Evolutionary conservation across 1,140 invertebrate genomes (phyloP).

Genomic region (Heliconius hermathena): DNA sequence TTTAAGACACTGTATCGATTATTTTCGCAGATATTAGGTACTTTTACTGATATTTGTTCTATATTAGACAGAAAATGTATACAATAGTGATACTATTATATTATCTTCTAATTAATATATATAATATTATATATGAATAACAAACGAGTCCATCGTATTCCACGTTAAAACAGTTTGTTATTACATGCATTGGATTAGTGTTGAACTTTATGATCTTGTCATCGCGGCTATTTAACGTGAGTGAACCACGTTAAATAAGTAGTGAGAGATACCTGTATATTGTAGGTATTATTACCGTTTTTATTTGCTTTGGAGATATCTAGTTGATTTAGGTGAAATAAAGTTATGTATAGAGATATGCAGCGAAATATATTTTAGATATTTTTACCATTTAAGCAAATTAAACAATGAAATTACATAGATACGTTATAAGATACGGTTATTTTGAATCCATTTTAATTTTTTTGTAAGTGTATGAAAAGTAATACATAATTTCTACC

Average conservation of each 20-base stretch:
- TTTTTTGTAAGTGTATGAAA: too few species aligned
- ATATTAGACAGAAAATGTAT: not conserved
- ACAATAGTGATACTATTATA: not conserved
- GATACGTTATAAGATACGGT: too few species aligned
- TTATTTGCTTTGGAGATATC: not conserved
- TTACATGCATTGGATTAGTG: slow-evolving; percentile 2
- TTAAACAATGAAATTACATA: not conserved
- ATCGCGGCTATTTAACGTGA: not conserved
- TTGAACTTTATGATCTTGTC: slow-evolving; percentile 3
- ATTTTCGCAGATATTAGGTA: too few species aligned
- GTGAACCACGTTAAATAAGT: not conserved
- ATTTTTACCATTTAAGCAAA: not conserved
- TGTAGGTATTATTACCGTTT: not conserved
- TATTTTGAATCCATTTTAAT: too few species aligned
- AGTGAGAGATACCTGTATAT: not conserved
- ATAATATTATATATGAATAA: not conserved
- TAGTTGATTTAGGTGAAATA: not conserved
- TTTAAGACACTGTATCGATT: not conserved
- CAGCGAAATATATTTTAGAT: not conserved
- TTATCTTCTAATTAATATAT: not conserved
- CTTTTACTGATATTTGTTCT: too few species aligned
- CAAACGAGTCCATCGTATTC: not conserved
- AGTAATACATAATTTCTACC: too few species aligned
- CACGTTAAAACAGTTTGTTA: slow-evolving; percentile 6
- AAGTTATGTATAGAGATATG: not conserved